These are phyloP conservation scores for Pecten maximus DNA, from an alignment of 2,888 invertebrate species.

Conservation along the genomic window DNA sequence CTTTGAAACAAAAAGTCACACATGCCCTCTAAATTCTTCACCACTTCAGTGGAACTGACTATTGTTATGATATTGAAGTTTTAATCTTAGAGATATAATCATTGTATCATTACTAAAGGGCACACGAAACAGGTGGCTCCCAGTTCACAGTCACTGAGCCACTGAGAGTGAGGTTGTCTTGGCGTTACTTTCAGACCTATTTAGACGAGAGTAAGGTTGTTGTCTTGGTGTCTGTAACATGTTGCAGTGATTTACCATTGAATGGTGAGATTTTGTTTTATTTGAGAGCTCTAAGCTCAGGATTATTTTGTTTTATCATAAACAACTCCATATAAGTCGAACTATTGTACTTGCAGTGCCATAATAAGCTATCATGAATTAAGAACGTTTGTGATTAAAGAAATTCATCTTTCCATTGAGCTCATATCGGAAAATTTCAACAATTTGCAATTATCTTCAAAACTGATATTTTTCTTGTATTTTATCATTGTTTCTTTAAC, in stretches of 20 bases:
- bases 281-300: conserved; percentile 30
- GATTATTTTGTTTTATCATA: conserved; percentile 3
- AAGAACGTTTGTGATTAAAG: background rate
- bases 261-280: conserved; percentile 35
- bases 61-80: background rate
- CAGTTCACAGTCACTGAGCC: background rate
- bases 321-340: background rate
- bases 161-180: background rate
- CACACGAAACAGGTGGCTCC: background rate
- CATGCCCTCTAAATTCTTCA: no score
- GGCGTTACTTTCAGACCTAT: background rate
- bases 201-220: background rate
- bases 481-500: background rate
- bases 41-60: background rate
- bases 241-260: conserved; percentile 24
- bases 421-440: background rate
- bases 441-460: background rate
- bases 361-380: background rate
- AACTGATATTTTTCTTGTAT: background rate
- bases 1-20: no score
- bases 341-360: background rate
- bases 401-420: background rate
- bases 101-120: background rate
- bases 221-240: conserved; percentile 1
- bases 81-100: no score